phyloP scores from a whole-genome alignment of 2,888 invertebrate species.

The Barypeithes pellucidus region DNA sequence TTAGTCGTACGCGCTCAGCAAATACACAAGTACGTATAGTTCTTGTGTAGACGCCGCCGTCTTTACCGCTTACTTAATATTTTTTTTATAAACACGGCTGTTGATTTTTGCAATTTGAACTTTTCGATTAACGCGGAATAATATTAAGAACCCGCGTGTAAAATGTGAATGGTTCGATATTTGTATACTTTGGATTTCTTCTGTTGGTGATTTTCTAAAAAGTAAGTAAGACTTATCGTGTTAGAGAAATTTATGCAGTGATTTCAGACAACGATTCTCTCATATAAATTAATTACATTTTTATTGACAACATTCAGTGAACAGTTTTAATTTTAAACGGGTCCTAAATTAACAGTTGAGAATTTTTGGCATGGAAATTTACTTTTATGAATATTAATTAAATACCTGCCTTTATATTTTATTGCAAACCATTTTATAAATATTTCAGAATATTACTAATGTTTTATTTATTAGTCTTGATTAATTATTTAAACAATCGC shows the following conservation, averaged over 20 bases:
- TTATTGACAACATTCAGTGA: too few relatives aligned
- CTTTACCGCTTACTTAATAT: not conserved
- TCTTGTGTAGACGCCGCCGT: not conserved
- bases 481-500: too few relatives aligned
- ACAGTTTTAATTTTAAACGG: too few relatives aligned
- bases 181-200: constrained; percentile 5
- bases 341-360: too few relatives aligned
- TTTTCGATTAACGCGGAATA: not conserved
- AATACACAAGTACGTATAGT: not conserved
- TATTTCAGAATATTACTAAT: not conserved
- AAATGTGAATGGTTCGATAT: not conserved
- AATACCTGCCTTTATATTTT: not conserved
- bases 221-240: too few relatives aligned
- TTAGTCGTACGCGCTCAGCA: constrained; percentile 18
- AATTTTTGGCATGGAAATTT: not conserved
- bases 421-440: not conserved
- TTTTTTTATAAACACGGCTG: too few relatives aligned
- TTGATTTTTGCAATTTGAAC: constrained; percentile 13
- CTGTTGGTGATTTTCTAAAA: not conserved
- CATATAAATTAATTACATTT: too few relatives aligned
- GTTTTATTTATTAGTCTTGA: not conserved
- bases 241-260: too few relatives aligned
- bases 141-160: not conserved
- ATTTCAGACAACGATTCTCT: too few relatives aligned
- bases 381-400: not conserved